Evolutionary conservation across 2,113 vertebrate genomes (phyloP), one percentile per base, ranked within the genome.

Genomic region (Carassius gibelio): DNA sequence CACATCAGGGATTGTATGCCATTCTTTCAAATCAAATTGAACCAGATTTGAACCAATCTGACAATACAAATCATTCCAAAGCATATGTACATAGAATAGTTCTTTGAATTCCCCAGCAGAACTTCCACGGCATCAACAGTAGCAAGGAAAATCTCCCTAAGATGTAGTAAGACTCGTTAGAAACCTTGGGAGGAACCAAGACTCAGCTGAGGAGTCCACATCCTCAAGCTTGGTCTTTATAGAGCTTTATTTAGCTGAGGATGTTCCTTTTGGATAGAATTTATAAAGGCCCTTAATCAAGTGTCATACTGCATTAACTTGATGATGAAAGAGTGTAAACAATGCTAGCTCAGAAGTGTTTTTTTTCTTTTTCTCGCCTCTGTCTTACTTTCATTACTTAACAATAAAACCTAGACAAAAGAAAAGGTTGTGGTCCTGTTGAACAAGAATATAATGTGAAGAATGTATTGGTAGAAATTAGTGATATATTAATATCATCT

Each of bases 271-370:
- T 36, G 75, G 75, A 59, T 36, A 77, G 9, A 36, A 77, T n/a
- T 59, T 8, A 77, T 21, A 21, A 77, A 57, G 52, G 52, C 50
- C 75, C 30, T 77, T 36, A 77, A 14, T 76, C 74, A 23, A 76
- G 23, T 76, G 74, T 76, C 74, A 76, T 76, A 77, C 30, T 59
- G 75, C 9, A 13, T 77, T 77, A 77, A 36, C 75, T n/a, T 57
- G 50, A 77, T 57, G 42, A 5, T 52, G 42, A 52, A 52, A 30
- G 6, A 17, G 3, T 26, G 26, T 57, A 36, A 57, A 77, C 75
- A 59, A 57, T 21, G 14, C 13, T 19, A 55, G 23, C 11, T 19
- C 57, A 1, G 10, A 69, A 4, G 66, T 68, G 36, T 21, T n/a
- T 26, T 68, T 38, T 26, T 26, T 26, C 26, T 26, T 26, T n/a